Evolutionary conservation across 2,113 vertebrate species (phyloP), one percentile per base, ranked within the genome.

Genomic region (Willisornis vidua): DNA sequence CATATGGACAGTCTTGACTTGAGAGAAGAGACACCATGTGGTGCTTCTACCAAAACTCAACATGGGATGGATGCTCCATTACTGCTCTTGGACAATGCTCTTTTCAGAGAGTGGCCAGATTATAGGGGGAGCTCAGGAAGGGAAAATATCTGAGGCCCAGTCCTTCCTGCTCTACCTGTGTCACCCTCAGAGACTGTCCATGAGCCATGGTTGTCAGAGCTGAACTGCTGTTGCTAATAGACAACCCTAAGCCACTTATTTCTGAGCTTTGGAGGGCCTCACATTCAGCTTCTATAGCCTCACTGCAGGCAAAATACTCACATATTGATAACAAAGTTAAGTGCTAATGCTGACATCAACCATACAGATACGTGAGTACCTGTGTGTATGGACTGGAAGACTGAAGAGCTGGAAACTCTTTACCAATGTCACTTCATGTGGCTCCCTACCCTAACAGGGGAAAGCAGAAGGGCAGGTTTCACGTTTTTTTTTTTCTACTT

Each of bases 371-470:
- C 2, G 3, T 20, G 15, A 58, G 12, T 35, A 33, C 11, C 13
- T 31, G 1, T 12, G 7, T 33, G 7, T 48, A 22, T 0, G 1
- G 19, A 37, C 0, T 46, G 68, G 25, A 63, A 67, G 24, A 55
- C 16, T 26, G 31, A 54, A 70, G 9, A 55, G 31, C 10, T 73
- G 58, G 8, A 66, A 76, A 73, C 10, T 55, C 12, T 41, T 43
- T 5, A 33, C 9, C 20, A 72, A 9, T 59, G 17, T n/a, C 28
- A 81, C 4, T 6, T 11, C 16, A 6, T 28, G 15, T 28, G 23
- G 11, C 31, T 91, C 22, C 23, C 31, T 72, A 20, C 12, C 14
- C 37, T 68, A 65, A 19, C 8, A 66, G 10, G 10, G 10, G 18
- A 77, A 55, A 31, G 41, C 70, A 71, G 24, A 63, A 68, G 18